Conservation (phyloP, 2,113 vertebrate genomes). For the Miniopterus natalensis region DNA sequence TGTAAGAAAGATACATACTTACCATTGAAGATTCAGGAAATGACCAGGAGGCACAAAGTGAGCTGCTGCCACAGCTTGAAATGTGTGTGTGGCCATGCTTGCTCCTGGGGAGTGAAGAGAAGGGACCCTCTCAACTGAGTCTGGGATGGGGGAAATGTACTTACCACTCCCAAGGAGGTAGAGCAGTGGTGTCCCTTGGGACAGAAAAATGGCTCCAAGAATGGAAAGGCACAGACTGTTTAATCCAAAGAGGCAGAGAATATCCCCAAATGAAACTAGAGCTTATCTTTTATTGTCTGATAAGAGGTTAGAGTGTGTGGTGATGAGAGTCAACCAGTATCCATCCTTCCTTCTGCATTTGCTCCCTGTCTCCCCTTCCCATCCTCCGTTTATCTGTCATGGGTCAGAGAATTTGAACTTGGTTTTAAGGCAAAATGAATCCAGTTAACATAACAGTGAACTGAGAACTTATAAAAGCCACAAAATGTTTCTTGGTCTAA, state of each 20-base stretch:
- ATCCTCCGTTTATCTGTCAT: neutral
- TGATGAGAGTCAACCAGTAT: neutral
- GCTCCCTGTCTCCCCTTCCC: neutral
- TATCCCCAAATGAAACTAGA: slow-evolving; percentile 13
- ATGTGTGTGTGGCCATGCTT: neutral
- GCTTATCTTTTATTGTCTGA: slow-evolving; percentile 19
- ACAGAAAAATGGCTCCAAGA: neutral
- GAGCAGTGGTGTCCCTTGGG: neutral
- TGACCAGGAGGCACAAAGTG: neutral
- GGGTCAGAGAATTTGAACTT: slow-evolving; percentile 22
- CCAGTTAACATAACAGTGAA: neutral
- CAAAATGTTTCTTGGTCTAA: neutral
- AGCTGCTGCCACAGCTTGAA: neutral
- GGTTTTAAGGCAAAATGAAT: neutral
- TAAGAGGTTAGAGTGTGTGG: neutral
- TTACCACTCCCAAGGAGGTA: neutral
- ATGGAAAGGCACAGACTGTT: slow-evolving; percentile 38
- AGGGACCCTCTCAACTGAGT: neutral
- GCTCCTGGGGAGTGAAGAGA: neutral
- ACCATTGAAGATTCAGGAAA: slow-evolving; percentile 1
- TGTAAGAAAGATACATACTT: neutral
- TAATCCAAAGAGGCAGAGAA: slow-evolving; percentile 31
- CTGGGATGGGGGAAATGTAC: neutral
- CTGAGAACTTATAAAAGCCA: slow-evolving; percentile 40
- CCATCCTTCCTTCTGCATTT: slow-evolving; percentile 15